phyloP scores from a whole-genome alignment of 2,797 vertebrate species.

The Dromococcyx pavoninus region DNA sequence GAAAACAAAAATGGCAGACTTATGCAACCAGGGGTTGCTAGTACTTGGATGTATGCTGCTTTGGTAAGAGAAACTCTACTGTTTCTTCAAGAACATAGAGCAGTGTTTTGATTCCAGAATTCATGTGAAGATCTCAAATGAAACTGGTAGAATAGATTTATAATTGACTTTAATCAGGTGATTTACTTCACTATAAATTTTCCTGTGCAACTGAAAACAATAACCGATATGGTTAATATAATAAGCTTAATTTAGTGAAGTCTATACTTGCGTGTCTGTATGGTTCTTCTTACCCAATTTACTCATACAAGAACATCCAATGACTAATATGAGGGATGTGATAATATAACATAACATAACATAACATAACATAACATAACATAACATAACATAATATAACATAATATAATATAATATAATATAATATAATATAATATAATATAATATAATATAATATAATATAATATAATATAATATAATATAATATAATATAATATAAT shows the following conservation, averaged over 20 bases:
- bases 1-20: not conserved
- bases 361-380: too few species aligned
- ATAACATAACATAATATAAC: too few species aligned
- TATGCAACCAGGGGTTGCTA: not conserved
- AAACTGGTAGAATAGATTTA: not conserved
- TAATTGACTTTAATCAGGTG: not conserved
- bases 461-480: too few species aligned
- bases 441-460: too few species aligned
- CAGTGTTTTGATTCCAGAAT: not conserved
- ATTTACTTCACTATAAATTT: not conserved
- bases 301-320: not conserved
- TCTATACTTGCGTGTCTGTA: not conserved
- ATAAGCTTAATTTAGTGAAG: not conserved
- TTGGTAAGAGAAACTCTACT: not conserved
- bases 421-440: too few species aligned
- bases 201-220: not conserved
- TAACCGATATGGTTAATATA: not conserved
- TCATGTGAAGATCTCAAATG: not conserved
- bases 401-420: too few species aligned
- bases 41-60: not conserved
- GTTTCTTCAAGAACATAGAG: not conserved
- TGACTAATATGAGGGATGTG: not conserved
- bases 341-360: too few species aligned
- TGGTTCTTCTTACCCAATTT: not conserved
- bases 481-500: too few species aligned